Evolutionary conservation across 1,140 invertebrate genomes (phyloP), one percentile per base, ranked within the genome.

Genomic region (Carposina sasakii): DNA sequence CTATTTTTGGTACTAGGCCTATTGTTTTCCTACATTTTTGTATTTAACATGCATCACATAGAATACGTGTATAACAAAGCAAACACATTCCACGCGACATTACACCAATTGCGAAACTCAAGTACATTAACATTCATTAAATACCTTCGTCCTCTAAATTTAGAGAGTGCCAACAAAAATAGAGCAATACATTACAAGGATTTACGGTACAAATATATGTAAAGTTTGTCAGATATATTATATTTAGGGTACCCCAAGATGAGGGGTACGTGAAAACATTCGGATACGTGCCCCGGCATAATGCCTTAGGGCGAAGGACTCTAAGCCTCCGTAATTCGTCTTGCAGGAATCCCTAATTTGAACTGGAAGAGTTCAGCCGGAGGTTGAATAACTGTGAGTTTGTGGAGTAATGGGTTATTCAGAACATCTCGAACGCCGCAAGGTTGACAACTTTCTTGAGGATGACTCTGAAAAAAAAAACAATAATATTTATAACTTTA

Each of bases 201-300:
- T 84, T 84, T 84, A 84, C 76, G 75, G 76, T 73, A 81, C 81
- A 84, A 84, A 84, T 84, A 84, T 84, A 84, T 84, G 81, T 84
- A 79, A 84, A 84, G 81, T 84, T 84, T 79, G 71, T 68, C 57
- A 74, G 67, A 84, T 81, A 81, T 81, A 84, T 84, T 84, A 84
- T 84, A 78, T 81, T 75, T 71, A 52, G 75, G 77, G 77, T 76
- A 68, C 60, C 64, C 70, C 66, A 62, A 76, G 74, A 78, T 71
- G 75, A 65, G 71, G 75, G 66, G 70, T 67, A 74, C 81, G 81
- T 84, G 81, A 72, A 81, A 81, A 74, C 67, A 84, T 84, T 74
- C 76, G 54, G 61, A 48, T 76, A 78, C 81, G 81, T 84, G 81
- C 81, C 65, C 64, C 62, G 62, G 81, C 81, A 84, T 84, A 84